Percentiles rank a stretch among this genome's conserved stretches.
Evolutionary conservation across 2,113 vertebrate species (phyloP).

Genomic region (Macquaria ambigua): DNA sequence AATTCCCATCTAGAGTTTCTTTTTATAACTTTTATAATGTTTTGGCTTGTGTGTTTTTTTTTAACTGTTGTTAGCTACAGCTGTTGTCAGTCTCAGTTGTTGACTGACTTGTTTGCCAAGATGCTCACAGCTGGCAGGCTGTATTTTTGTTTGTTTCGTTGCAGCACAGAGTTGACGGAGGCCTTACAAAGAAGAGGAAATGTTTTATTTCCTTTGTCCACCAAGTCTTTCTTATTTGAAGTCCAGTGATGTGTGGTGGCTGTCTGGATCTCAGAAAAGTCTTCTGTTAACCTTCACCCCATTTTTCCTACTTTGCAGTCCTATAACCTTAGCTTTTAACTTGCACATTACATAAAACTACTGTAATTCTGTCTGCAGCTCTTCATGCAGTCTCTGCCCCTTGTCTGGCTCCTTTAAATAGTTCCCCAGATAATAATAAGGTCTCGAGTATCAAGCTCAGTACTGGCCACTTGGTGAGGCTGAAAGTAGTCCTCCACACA

Average conservation of each 20-base stretch:
- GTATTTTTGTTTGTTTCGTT: constrained; percentile 5
- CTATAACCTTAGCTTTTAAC: constrained; percentile 16
- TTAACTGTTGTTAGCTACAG: constrained; percentile 4
- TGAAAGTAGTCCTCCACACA: not conserved
- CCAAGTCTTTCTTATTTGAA: not conserved
- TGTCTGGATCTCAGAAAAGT: constrained; percentile 22
- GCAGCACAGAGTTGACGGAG: constrained; percentile 17
- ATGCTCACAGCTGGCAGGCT: constrained; percentile 12
- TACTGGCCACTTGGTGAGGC: not conserved
- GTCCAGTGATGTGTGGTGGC: not conserved
- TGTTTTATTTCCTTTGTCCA: not conserved
- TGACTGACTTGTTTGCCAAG: constrained; percentile 16
- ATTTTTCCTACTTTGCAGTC: constrained; percentile 1
- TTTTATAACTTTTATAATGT: not conserved
- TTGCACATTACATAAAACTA: constrained; percentile 15
- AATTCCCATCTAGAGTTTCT: not conserved
- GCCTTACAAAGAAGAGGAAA: not conserved
- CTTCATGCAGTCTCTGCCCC: constrained; percentile 16
- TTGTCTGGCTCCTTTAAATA: constrained; percentile 43
- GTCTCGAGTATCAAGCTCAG: constrained; percentile 21
- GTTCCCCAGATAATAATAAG: constrained; percentile 41
- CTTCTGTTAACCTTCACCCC: constrained; percentile 10
- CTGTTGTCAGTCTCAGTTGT: constrained; percentile 8
- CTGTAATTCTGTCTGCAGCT: constrained; percentile 44
- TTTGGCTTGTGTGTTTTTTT: constrained; percentile 4